These are phyloP conservation scores for Labeo rohita DNA, from an alignment of 2,113 vertebrate genomes.

Conservation along the genomic window DNA sequence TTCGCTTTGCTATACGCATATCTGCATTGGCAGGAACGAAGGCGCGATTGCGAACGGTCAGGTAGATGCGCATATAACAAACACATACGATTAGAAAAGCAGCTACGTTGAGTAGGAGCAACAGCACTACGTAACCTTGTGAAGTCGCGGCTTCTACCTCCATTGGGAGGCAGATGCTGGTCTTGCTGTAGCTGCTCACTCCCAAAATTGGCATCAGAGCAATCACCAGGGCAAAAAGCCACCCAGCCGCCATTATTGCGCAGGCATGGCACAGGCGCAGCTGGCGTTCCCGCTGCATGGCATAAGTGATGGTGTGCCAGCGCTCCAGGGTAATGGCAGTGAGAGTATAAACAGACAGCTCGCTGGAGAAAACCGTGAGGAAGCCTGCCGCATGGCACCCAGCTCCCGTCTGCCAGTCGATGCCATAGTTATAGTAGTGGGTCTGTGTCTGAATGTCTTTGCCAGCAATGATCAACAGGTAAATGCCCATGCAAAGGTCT, in stretches of 20 bases:
- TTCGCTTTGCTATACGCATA: constrained; percentile 90
- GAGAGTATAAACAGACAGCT: constrained; percentile 92
- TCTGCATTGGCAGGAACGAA: constrained; percentile 84
- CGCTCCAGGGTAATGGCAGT: constrained; percentile 92
- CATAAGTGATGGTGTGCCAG: constrained; percentile 96
- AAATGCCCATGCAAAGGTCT: constrained; percentile 95
- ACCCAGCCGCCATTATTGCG: constrained; percentile 84
- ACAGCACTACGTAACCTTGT: constrained; percentile 85
- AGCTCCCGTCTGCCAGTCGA: constrained; percentile 91
- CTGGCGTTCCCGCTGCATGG: constrained; percentile 88
- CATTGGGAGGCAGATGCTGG: constrained; percentile 97
- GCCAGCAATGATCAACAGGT: constrained; percentile 88
- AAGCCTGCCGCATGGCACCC: constrained; percentile 90
- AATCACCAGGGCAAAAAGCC: constrained; percentile 84
- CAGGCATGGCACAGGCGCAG: constrained; percentile 86
- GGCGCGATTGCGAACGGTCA: constrained; percentile 87
- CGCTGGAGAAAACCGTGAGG: constrained; percentile 94
- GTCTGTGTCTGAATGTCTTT: constrained; percentile 87
- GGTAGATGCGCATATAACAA: constrained; percentile 93
- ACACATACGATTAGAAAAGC: constrained; percentile 88
- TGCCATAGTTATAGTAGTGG: constrained; percentile 91
- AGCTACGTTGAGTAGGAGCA: constrained; percentile 88
- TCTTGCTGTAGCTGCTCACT: constrained; percentile 95
- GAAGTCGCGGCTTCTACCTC: constrained; percentile 84
- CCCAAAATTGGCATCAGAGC: constrained; percentile 87